Base-by-base conservation (phyloP, 2,797 vertebrate species). In the Platyrinchus mystaceus region DNA sequence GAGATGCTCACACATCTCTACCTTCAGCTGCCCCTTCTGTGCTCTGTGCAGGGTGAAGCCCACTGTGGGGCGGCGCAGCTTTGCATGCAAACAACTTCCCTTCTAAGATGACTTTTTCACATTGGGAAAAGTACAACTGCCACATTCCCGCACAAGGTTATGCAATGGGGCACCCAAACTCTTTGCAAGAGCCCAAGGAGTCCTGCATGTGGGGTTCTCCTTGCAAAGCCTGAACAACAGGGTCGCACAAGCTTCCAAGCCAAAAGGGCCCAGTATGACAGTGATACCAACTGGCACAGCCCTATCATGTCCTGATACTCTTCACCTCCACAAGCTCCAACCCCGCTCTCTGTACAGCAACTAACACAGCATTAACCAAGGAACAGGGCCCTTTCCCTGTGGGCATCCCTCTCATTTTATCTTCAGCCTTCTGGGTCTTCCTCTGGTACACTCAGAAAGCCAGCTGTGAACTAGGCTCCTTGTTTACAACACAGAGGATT, bases 11-110 rank as follows among this genome's bases (percentile, higher is more conserved):
- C 84, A 87, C 24, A 4, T 64, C 68, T 64, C 73, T 52, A 84
- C 87, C 73, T 94, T 93, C 94, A 92, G 94, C 95, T 95, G 92
- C 84, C 92, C 75, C 71, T 83, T 89, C 89, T 53, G 49, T 41
- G 53, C 76, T 66, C 56, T 7, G 3, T 9, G 7, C 5, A 2
- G 84, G 80, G 60, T 47, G 84, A 92, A 90, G 70, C 46, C 20
- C 41, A 1, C 50, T 20, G 6, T 55, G 68, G 89, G 60, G 49
- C 66, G 32, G 91, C 68, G 85, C 58, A 63, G 93, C 68, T 70
- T 58, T 71, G 84, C 89, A 91, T 89, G 75, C 71, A 85, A 91
- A 80, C 67, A 20, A 77, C 20, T 78, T 78, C 76, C 62, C 18
- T 50, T 92, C 49, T 36, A 21, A 4, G 15, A 80, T 5, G 22